Evolutionary conservation across 2,888 invertebrate genomes (phyloP).

Genomic region (Cyrtodaria siliqua): DNA sequence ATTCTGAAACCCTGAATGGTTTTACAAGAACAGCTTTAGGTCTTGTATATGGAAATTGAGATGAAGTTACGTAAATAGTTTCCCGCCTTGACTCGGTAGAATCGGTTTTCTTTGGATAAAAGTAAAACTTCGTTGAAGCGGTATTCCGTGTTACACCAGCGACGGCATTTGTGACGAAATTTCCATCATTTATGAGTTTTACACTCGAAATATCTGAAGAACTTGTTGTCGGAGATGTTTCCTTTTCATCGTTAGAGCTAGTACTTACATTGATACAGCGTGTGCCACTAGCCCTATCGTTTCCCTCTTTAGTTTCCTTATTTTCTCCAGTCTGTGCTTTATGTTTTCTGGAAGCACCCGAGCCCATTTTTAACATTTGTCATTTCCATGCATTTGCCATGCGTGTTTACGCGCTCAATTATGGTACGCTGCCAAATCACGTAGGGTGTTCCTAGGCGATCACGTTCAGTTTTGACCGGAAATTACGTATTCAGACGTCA

Average conservation of each 20-base stretch:
- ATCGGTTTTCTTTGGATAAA: slow-evolving; percentile 41
- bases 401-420: too few relatives aligned
- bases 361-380: too few relatives aligned
- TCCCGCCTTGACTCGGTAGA: not conserved
- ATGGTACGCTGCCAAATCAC: too few relatives aligned
- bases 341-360: too few relatives aligned
- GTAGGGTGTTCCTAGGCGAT: too few relatives aligned
- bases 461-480: slow-evolving; percentile 15
- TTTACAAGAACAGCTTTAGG: slow-evolving; percentile 51
- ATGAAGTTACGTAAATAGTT: slow-evolving; percentile 31
- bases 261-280: too few relatives aligned
- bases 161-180: slow-evolving; percentile 4
- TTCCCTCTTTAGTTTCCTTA: not conserved
- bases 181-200: slow-evolving; percentile 15
- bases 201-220: too few relatives aligned
- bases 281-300: not conserved
- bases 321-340: not conserved
- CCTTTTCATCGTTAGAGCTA: too few relatives aligned
- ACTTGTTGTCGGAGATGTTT: too few relatives aligned
- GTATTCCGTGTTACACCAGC: too few relatives aligned
- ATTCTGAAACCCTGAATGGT: slow-evolving; percentile 15
- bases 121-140: slow-evolving; percentile 23
- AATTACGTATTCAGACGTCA: slow-evolving; percentile 42
- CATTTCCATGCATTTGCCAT: too few relatives aligned
- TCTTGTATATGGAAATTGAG: slow-evolving; percentile 52